These are phyloP conservation scores for Protonibea diacanthus DNA, from an alignment of 2,797 vertebrate species.

Conservation along the genomic window DNA sequence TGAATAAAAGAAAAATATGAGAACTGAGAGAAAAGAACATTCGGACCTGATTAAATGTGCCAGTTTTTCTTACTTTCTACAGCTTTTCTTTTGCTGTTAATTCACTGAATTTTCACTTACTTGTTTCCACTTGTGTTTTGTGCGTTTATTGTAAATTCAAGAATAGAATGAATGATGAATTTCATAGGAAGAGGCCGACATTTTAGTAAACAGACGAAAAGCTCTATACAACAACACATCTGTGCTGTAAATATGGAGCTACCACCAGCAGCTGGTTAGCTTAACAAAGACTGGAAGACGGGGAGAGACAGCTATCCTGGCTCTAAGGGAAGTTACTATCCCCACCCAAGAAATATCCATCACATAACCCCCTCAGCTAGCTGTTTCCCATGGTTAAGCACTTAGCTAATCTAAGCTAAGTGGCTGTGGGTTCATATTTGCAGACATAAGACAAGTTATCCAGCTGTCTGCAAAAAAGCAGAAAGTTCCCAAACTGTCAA, in stretches of 20 bases:
- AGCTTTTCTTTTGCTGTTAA: background rate
- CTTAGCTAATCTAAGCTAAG: background rate
- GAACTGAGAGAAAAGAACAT: background rate
- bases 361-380: background rate
- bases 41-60: background rate
- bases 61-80: background rate
- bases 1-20: constrained; percentile 5
- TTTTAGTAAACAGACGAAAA: too few species aligned
- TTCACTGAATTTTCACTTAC: too few species aligned
- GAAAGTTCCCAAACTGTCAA: background rate
- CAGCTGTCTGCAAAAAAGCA: background rate
- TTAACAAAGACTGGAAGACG: background rate
- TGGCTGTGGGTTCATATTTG: background rate
- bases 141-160: background rate
- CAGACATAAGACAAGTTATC: background rate
- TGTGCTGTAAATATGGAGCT: background rate
- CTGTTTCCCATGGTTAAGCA: too few species aligned
- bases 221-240: too few species aligned
- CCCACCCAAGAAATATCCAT: background rate
- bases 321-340: background rate
- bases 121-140: background rate
- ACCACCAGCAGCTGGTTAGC: background rate
- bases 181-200: background rate
- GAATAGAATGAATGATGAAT: background rate
- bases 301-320: too few species aligned